Percentiles rank a stretch among this genome's conserved stretches.
These are phyloP conservation scores for Oryzias celebensis DNA, from an alignment of 2,113 vertebrate genomes.

Conservation along the genomic window DNA sequence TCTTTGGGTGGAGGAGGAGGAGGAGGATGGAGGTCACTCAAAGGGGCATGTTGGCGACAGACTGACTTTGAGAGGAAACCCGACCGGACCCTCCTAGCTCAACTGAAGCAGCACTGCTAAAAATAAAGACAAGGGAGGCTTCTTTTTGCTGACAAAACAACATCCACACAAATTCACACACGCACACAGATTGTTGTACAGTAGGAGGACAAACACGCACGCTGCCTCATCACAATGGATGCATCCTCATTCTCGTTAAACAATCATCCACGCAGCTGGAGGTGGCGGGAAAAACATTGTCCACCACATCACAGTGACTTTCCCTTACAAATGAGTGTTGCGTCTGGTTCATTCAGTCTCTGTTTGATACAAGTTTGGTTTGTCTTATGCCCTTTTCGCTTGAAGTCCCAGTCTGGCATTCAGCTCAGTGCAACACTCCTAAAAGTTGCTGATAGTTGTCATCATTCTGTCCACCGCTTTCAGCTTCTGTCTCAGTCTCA, in stretches of 20 bases:
- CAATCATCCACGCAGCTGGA: conserved; percentile 27
- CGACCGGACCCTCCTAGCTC: conserved; percentile 68
- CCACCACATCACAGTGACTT: conserved; percentile 62
- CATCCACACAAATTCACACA: conserved; percentile 48
- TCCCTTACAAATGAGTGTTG: conserved; percentile 61
- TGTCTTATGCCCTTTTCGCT: conserved; percentile 14
- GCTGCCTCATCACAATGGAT: conserved; percentile 50
- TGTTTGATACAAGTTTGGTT: conserved; percentile 43
- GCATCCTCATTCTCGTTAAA: conserved; percentile 53
- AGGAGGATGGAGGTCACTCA: conserved; percentile 21
- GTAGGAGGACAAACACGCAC: conserved; percentile 25
- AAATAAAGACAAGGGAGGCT: conserved; percentile 75
- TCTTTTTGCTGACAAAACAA: conserved; percentile 68
- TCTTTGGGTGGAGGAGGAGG: not conserved
- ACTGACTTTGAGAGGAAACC: conserved; percentile 74
- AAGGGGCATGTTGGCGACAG: conserved; percentile 71
- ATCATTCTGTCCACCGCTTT: not conserved
- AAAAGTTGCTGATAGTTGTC: not conserved
- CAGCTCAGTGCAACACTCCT: not conserved
- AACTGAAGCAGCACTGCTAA: conserved; percentile 69
- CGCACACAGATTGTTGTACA: conserved; percentile 22
- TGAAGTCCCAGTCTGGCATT: conserved; percentile 14
- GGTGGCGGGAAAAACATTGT: conserved; percentile 34
- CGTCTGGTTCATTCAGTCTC: conserved; percentile 49
- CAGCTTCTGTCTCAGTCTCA: conserved; percentile 2